phyloP scores from a whole-genome alignment of 2,113 vertebrate genomes.

The Ariopsis seemanni region DNA sequence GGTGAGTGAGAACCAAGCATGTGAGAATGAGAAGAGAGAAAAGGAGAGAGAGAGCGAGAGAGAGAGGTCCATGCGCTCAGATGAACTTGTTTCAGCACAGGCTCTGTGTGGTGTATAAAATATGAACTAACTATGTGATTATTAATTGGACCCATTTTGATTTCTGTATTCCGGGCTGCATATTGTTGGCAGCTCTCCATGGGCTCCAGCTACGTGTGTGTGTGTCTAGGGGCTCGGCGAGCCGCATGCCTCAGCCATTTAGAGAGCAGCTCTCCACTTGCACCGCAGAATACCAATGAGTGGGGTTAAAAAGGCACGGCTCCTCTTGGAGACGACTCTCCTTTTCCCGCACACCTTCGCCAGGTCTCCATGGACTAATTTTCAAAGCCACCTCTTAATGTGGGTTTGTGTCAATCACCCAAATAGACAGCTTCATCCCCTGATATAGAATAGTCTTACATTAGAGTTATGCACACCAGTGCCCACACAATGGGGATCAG shows the following conservation, averaged over 20 bases:
- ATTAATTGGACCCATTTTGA: constrained; percentile 99
- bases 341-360: constrained; percentile 94
- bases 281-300: constrained; percentile 99
- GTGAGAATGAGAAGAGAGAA: not conserved
- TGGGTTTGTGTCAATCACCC: constrained; percentile 99
- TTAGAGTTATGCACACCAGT: constrained; percentile 86
- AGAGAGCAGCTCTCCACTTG: constrained; percentile 93
- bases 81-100: constrained; percentile 62
- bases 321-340: constrained; percentile 97
- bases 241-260: constrained; percentile 97
- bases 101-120: constrained; percentile 83
- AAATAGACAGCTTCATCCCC: constrained; percentile 99
- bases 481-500: constrained; percentile 81
- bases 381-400: constrained; percentile 99
- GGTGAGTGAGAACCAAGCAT: constrained; percentile 49
- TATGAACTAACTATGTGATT: constrained; percentile 99
- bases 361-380: constrained; percentile 99
- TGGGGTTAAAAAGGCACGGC: constrained; percentile 99
- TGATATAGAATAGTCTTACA: constrained; percentile 98
- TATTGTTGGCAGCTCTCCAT: constrained; percentile 97
- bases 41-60: not conserved
- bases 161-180: constrained; percentile 95
- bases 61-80: constrained; percentile 30
- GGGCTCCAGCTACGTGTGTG: constrained; percentile 95
- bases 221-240: constrained; percentile 93